Evolutionary conservation across 2,888 invertebrate genomes (phyloP).

Genomic region (Pollenia griseotomentosa): DNA sequence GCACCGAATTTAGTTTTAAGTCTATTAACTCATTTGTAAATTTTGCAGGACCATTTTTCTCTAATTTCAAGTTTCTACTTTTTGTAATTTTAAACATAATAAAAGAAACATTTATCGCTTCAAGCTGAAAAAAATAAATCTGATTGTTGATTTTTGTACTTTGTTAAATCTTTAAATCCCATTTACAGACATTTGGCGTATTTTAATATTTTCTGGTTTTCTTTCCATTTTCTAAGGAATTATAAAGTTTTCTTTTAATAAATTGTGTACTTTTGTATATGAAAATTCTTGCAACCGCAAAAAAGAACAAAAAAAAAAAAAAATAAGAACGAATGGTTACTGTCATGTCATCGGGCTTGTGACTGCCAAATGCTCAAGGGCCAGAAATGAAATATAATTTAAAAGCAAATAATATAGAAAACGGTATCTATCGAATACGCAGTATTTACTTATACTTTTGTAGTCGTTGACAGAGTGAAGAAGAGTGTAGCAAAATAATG

Average conservation of each 20-base stretch:
- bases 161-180: neutral
- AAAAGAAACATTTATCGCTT: neutral
- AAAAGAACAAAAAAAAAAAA: neutral
- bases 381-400: slow-evolving; percentile 23
- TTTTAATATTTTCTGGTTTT: neutral
- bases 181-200: slow-evolving; percentile 9
- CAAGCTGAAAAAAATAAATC: neutral
- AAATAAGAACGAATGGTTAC: neutral
- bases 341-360: slow-evolving; percentile 36
- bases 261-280: neutral
- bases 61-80: neutral
- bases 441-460: neutral
- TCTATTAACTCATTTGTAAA: too few species aligned
- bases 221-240: neutral
- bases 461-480: neutral
- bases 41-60: neutral
- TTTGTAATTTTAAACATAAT: neutral
- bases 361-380: slow-evolving; percentile 62
- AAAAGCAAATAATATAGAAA: slow-evolving; percentile 4
- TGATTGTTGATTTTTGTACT: neutral
- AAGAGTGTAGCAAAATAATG: neutral
- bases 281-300: neutral
- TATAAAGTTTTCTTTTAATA: neutral
- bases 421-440: neutral
- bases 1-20: too few species aligned